Percentiles rank a stretch among this genome's conserved stretches.
Evolutionary conservation across 1,140 invertebrate species (phyloP).

Genomic region (Akabosia matsudoensis): DNA sequence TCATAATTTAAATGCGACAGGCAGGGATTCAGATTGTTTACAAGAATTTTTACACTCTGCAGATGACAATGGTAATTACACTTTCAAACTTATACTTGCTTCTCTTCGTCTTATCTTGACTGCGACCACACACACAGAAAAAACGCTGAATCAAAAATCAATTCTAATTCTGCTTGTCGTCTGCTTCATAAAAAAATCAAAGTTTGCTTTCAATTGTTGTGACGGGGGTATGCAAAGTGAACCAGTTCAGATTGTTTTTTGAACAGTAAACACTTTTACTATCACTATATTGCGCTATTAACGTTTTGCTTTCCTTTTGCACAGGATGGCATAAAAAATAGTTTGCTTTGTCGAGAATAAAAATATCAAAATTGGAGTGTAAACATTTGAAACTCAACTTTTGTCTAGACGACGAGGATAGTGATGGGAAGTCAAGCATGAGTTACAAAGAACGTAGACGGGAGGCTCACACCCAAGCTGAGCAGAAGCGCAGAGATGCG

Average conservation of each 20-base stretch:
- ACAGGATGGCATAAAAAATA: no score
- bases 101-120: neutral
- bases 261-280: no score
- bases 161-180: neutral
- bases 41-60: conserved; percentile 19
- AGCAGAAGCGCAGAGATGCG: conserved; percentile 93
- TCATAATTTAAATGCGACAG: conserved; percentile 5
- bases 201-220: no score
- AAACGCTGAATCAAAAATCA: neutral
- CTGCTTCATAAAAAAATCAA: no score
- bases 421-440: conserved; percentile 73
- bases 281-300: no score
- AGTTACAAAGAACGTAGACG: conserved; percentile 89
- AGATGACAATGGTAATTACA: conserved; percentile 19
- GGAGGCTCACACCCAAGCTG: conserved; percentile 94
- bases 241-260: no score
- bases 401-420: conserved; percentile 80
- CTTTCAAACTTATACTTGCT: neutral
- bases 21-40: conserved; percentile 23
- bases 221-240: no score
- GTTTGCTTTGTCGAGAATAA: no score
- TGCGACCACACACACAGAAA: neutral
- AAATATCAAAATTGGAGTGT: no score
- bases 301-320: no score
- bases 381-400: neutral